These are phyloP conservation scores for Carlito syrichta DNA, from an alignment of 2,113 vertebrate species.

Conservation along the genomic window DNA sequence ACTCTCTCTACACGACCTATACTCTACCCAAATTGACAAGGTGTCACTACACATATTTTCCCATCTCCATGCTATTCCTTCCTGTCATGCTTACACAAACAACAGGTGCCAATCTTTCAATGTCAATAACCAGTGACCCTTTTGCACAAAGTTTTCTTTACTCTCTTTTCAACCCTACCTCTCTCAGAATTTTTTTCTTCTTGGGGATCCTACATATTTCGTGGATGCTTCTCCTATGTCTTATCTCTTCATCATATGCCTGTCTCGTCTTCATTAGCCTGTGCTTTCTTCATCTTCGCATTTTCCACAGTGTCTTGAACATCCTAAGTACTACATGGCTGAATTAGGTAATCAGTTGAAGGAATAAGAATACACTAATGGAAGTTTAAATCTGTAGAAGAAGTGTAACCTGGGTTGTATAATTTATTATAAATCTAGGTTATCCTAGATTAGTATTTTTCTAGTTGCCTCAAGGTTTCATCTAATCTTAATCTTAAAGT, in stretches of 20 bases:
- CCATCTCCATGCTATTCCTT: background rate
- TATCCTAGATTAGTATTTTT: background rate
- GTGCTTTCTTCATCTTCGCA: background rate
- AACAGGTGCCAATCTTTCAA: background rate
- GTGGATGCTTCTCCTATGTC: background rate
- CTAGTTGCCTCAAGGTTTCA: background rate
- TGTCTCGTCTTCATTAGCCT: background rate
- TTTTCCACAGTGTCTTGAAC: background rate
- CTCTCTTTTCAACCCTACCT: background rate
- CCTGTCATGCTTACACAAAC: background rate
- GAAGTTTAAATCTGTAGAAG: background rate
- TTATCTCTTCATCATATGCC: background rate
- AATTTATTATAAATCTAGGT: background rate
- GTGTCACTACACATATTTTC: accelerated
- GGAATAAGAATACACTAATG: background rate
- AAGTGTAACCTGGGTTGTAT: background rate
- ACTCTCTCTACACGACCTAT: accelerated
- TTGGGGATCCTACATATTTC: background rate
- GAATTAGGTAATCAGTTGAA: background rate
- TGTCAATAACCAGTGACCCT: background rate
- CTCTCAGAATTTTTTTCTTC: background rate
- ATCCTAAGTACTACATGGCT: background rate
- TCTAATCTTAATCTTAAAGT: background rate
- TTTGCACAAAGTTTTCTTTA: background rate
- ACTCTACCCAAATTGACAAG: too few species aligned